Percentiles rank a stretch among this genome's conserved stretches.
Conservation (phyloP, 1,140 invertebrate genomes). For the Drosophila ficusphila region DNA sequence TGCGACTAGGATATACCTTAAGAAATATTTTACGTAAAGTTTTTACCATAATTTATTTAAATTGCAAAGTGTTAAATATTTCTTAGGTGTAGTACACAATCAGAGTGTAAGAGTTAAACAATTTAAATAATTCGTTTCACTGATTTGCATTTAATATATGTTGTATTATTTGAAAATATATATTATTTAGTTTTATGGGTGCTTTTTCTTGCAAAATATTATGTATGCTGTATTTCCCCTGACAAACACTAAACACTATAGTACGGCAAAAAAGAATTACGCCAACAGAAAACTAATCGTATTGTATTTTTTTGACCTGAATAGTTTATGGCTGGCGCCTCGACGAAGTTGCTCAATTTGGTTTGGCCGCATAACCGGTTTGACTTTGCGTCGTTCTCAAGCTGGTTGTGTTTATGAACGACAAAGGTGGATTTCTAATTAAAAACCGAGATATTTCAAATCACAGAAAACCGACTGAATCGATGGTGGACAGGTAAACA, state of each 20-base stretch:
- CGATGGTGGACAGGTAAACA: conserved; percentile 20
- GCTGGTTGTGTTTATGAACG: conserved; percentile 43
- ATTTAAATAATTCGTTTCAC: too few relatives aligned
- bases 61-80: neutral
- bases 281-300: conserved; percentile 22
- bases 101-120: too few relatives aligned
- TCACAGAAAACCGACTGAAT: neutral
- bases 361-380: conserved; percentile 63
- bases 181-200: too few relatives aligned
- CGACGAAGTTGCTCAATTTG: conserved; percentile 71
- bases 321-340: conserved; percentile 74
- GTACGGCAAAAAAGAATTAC: conserved; percentile 14
- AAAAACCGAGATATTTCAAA: conserved; percentile 69
- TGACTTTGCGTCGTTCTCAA: conserved; percentile 19
- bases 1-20: neutral
- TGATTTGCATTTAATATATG: too few relatives aligned
- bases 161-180: neutral
- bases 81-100: too few relatives aligned
- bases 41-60: neutral
- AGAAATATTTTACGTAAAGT: neutral
- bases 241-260: neutral
- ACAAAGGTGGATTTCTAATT: conserved; percentile 63
- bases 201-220: neutral
- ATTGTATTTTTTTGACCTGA: conserved; percentile 62
- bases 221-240: neutral